Conservation (phyloP, 2,797 vertebrate genomes). For the Podarcis siculus region DNA sequence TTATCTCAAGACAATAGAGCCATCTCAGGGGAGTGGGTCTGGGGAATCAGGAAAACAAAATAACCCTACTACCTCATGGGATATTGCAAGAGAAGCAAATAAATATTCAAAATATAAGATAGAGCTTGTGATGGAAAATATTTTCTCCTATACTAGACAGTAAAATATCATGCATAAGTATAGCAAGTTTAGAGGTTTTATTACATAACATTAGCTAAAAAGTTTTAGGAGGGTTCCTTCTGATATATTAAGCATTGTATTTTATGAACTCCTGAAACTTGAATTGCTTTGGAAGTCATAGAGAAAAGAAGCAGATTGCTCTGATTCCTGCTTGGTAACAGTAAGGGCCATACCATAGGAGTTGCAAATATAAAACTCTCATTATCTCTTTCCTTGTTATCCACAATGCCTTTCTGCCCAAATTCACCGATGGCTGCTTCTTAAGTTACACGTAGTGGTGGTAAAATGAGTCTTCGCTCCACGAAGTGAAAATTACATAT, state of each 20-base stretch:
- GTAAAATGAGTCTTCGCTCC: not conserved
- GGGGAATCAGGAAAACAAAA: constrained; percentile 34
- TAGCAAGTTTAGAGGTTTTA: constrained; percentile 2
- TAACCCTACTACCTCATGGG: constrained; percentile 17
- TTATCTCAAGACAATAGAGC: not conserved
- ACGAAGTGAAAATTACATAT: not conserved
- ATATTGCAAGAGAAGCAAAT: constrained; percentile 11
- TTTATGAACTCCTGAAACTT: constrained; percentile 4
- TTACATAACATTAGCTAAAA: constrained; percentile 35
- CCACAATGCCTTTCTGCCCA: not conserved
- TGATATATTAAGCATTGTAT: constrained; percentile 2
- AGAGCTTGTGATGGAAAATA: constrained; percentile 17
- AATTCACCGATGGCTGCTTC: not conserved
- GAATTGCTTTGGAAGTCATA: constrained; percentile 25
- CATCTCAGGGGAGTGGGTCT: not conserved
- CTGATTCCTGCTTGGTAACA: not conserved
- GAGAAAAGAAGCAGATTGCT: not conserved
- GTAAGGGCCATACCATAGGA: not conserved
- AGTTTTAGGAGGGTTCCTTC: not conserved
- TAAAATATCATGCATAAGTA: constrained; percentile 17
- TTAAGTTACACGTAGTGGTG: too few relatives aligned
- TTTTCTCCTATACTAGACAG: constrained; percentile 10
- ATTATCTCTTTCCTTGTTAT: not conserved
- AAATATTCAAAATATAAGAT: constrained; percentile 39
- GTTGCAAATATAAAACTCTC: not conserved